Conservation (phyloP, 1,140 invertebrate species). For the Dendrolimus kikuchii region DNA sequence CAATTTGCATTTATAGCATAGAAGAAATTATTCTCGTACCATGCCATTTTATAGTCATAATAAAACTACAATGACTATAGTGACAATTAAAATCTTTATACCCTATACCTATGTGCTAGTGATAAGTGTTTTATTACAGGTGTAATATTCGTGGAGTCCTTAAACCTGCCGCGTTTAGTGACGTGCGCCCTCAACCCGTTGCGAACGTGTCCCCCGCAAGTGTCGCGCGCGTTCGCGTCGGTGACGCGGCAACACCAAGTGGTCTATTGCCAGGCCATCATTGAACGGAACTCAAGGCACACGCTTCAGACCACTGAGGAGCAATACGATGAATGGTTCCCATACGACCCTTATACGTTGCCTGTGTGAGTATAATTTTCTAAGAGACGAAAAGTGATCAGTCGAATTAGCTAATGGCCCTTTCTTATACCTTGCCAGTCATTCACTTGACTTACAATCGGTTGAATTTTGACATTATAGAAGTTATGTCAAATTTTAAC, state of each 20-base stretch:
- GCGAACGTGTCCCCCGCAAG: conserved; percentile 80
- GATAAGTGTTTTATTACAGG: conserved; percentile 67
- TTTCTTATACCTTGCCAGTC: too few relatives aligned
- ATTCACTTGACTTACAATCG: too few relatives aligned
- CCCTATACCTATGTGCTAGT: not conserved
- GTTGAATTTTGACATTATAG: too few relatives aligned
- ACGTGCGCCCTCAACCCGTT: conserved; percentile 90
- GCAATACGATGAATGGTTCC: conserved; percentile 65
- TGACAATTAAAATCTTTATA: too few relatives aligned
- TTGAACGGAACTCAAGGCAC: conserved; percentile 86
- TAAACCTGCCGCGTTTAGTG: conserved; percentile 89
- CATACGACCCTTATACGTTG: conserved; percentile 63
- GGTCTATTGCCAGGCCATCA: conserved; percentile 92
- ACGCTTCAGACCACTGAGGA: conserved; percentile 57
- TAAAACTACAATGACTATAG: too few relatives aligned
- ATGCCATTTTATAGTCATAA: too few relatives aligned
- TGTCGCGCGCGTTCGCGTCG: conserved; percentile 88
- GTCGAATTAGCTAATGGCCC: too few relatives aligned
- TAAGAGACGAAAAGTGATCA: too few relatives aligned
- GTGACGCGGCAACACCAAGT: conserved; percentile 90
- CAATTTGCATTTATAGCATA: too few relatives aligned
- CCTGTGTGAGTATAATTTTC: conserved; percentile 41
- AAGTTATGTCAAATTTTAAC: too few relatives aligned
- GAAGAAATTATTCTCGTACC: too few relatives aligned
- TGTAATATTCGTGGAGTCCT: conserved; percentile 82